phyloP scores from a whole-genome alignment of 2,888 invertebrate species.

The Pammene fasciana region DNA sequence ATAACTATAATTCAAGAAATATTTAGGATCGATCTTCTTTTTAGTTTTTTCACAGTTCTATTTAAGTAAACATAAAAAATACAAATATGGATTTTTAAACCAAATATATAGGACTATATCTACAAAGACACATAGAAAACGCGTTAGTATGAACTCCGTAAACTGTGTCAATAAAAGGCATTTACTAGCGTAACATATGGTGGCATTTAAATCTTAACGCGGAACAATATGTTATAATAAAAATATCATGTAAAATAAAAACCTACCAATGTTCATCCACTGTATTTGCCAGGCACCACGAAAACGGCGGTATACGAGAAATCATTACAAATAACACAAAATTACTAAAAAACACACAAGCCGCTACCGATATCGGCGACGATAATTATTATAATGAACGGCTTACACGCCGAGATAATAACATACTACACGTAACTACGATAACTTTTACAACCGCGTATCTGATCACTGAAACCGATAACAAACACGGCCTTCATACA shows the following conservation, averaged over 20 bases:
- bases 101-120: too few species aligned
- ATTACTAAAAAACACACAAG: constrained; percentile 44
- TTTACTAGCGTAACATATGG: constrained; percentile 7
- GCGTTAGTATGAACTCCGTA: too few species aligned
- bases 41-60: too few species aligned
- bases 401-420: constrained; percentile 31
- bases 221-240: background rate
- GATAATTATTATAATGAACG: constrained; percentile 72
- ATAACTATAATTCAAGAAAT: too few species aligned
- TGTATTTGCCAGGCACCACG: constrained; percentile 65
- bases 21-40: too few species aligned
- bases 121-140: too few species aligned
- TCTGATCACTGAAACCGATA: background rate
- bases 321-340: constrained; percentile 48
- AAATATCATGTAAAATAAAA: background rate
- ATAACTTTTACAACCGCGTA: constrained; percentile 3
- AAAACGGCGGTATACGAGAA: constrained; percentile 59
- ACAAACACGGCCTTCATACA: background rate
- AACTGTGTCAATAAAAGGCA: too few species aligned
- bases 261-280: constrained; percentile 49
- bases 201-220: background rate
- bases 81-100: too few species aligned
- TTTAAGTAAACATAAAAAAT: too few species aligned
- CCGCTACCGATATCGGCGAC: constrained; percentile 18
- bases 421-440: constrained; percentile 6